These are phyloP conservation scores for Craniophora ligustri DNA, from an alignment of 2,888 invertebrate genomes.

Conservation along the genomic window DNA sequence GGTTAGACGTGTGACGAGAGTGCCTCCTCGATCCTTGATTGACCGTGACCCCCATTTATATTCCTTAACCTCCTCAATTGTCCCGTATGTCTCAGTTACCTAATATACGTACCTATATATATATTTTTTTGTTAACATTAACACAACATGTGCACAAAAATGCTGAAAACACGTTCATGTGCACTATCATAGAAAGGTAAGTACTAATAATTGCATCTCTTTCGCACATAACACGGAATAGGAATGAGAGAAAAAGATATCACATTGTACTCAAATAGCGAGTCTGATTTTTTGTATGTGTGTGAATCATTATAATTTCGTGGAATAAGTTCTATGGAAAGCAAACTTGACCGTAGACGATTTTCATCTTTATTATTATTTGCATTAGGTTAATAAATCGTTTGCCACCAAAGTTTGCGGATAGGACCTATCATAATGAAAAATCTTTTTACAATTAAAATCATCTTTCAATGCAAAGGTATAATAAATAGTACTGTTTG, in stretches of 20 bases:
- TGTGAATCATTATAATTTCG: no score
- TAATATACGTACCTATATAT: conserved; percentile 54
- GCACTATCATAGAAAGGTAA: conserved; percentile 55
- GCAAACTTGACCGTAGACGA: no score
- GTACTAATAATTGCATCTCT: conserved; percentile 46
- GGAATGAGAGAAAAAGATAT: conserved; percentile 24
- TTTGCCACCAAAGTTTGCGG: no score
- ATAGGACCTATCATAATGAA: no score
- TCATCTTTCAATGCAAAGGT: no score
- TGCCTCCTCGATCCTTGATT: conserved; percentile 56
- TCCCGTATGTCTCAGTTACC: conserved; percentile 59
- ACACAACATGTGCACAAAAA: conserved; percentile 57
- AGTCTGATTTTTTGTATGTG: not conserved
- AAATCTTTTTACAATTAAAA: no score
- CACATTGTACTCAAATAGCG: conserved; percentile 14
- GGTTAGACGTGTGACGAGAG: conserved; percentile 44
- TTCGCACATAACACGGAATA: conserved; percentile 49
- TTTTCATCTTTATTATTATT: no score
- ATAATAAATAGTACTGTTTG: no score
- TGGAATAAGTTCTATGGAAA: no score
- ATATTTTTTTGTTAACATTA: conserved; percentile 52
- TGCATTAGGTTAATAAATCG: no score
- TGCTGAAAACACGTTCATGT: conserved; percentile 52
- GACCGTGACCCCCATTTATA: conserved; percentile 67
- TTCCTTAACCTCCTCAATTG: conserved; percentile 65